Conservation (phyloP, 2,888 invertebrate species). For the Eudemis profundana region DNA sequence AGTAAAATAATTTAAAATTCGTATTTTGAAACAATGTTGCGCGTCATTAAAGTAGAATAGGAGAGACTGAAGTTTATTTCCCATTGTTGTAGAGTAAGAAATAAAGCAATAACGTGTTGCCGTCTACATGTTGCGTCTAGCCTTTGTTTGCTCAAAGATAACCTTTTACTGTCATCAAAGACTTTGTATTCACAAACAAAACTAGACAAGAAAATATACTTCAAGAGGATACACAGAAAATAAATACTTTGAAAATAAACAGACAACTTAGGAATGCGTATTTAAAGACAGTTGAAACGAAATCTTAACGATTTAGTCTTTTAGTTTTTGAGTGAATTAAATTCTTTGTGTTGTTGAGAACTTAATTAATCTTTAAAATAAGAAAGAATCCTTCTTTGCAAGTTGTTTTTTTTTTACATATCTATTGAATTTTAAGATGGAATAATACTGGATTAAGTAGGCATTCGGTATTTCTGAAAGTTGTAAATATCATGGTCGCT, state of each 20-base stretch:
- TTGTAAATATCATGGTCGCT: too few relatives aligned
- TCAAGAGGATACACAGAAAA: slow-evolving; percentile 45
- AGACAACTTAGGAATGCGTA: slow-evolving; percentile 47
- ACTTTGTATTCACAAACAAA: slow-evolving; percentile 63
- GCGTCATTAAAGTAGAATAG: slow-evolving; percentile 10
- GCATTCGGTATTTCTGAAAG: too few relatives aligned
- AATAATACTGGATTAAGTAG: too few relatives aligned
- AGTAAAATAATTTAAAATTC: background rate
- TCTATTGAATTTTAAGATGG: background rate
- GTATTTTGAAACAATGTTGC: slow-evolving; percentile 9
- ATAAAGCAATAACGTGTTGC: slow-evolving; percentile 21
- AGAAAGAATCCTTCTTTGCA: slow-evolving; percentile 8
- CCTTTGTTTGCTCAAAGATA: slow-evolving; percentile 51
- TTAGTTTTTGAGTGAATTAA: slow-evolving; percentile 35
- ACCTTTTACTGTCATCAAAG: slow-evolving; percentile 65
- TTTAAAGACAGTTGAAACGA: slow-evolving; percentile 39
- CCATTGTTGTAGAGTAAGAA: slow-evolving; percentile 23
- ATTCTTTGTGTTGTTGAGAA: slow-evolving; percentile 34
- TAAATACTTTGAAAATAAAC: slow-evolving; percentile 43
- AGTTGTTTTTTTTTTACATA: background rate
- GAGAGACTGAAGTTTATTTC: slow-evolving; percentile 13
- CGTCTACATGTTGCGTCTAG: slow-evolving; percentile 37
- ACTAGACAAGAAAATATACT: slow-evolving; percentile 43
- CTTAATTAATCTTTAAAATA: slow-evolving; percentile 37
- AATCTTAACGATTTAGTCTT: slow-evolving; percentile 42